These are phyloP conservation scores for Sebastes trivittatus DNA, from an alignment of 2,797 vertebrate genomes.

Conservation along the genomic window DNA sequence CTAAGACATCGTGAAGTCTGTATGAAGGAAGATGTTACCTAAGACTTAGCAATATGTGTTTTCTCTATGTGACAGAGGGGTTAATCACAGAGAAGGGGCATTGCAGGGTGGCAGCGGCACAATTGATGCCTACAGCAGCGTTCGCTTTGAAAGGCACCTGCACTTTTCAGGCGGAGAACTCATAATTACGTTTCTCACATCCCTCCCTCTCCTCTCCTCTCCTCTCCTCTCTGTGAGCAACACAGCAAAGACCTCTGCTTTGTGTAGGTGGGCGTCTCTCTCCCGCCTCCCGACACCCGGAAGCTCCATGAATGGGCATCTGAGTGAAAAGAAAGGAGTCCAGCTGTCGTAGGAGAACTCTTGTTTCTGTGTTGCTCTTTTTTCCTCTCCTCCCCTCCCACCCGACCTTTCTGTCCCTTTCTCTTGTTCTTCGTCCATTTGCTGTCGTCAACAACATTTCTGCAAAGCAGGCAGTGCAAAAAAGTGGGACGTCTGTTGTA, in stretches of 20 bases:
- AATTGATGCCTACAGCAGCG: conserved; percentile 16
- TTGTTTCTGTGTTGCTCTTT: conserved; percentile 15
- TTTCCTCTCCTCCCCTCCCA: neutral
- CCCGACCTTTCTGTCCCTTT: conserved; percentile 16
- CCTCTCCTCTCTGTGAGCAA: conserved; percentile 38
- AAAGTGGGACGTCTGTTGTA: conserved; percentile 55
- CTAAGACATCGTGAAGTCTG: neutral
- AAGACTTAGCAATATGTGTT: neutral
- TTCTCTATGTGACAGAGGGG: neutral
- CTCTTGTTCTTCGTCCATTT: conserved; percentile 22
- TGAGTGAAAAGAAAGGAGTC: conserved; percentile 62
- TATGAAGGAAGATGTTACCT: neutral
- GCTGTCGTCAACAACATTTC: conserved; percentile 60
- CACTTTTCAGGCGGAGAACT: conserved; percentile 64
- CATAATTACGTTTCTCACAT: conserved; percentile 63
- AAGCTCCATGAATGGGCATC: conserved; percentile 77
- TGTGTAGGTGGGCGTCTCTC: conserved; percentile 59
- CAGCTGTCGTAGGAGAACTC: conserved; percentile 67
- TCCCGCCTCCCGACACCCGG: conserved; percentile 64
- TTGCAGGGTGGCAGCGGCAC: conserved; percentile 5
- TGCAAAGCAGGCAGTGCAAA: conserved; percentile 49
- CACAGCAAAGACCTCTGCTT: conserved; percentile 71
- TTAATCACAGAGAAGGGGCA: conserved; percentile 23
- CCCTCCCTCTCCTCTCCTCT: conserved; percentile 21
- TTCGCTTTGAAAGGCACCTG: conserved; percentile 66